Evolutionary conservation across 2,113 vertebrate species (phyloP).

Genomic region (Antechinus flavipes): DNA sequence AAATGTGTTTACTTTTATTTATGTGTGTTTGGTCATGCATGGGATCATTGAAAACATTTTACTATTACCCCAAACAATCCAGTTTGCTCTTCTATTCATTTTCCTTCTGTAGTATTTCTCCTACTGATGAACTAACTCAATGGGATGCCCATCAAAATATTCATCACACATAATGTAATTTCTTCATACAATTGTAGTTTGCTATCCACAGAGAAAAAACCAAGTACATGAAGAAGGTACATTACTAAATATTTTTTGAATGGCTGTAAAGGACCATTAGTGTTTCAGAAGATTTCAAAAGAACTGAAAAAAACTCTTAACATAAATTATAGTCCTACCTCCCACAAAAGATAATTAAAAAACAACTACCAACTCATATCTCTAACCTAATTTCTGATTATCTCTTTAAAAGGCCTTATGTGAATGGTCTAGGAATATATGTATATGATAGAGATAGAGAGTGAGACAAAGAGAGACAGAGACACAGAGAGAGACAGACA

Average conservation of each 20-base stretch:
- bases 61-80: background rate
- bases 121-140: background rate
- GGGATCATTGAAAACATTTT: background rate
- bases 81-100: background rate
- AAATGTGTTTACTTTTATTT: background rate
- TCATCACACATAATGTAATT: no score
- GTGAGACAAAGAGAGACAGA: no score
- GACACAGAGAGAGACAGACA: no score
- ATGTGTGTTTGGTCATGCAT: background rate
- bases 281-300: background rate
- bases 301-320: background rate
- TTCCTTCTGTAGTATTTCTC: background rate
- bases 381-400: background rate
- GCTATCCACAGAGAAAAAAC: background rate
- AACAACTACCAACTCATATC: background rate
- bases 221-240: background rate
- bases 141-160: background rate
- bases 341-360: background rate
- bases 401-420: background rate
- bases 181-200: background rate
- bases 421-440: background rate
- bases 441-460: background rate
- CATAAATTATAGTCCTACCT: background rate
- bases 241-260: background rate
- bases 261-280: background rate